phyloP scores from a whole-genome alignment of 2,888 invertebrate genomes.

The Cephonodes hylas region DNA sequence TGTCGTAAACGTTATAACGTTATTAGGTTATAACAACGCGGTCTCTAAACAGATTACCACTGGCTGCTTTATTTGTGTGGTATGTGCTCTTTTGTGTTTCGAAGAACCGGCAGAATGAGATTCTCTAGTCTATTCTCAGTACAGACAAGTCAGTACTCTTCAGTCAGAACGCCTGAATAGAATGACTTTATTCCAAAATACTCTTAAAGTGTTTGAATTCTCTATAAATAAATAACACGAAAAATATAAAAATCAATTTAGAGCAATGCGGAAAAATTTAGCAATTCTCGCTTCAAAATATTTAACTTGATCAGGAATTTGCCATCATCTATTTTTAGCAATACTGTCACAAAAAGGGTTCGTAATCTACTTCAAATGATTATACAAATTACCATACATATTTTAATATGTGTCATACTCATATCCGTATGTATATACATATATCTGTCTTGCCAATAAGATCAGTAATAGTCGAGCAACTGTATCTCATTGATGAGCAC shows the following conservation, averaged over 20 bases:
- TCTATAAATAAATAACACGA: neutral
- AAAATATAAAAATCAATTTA: neutral
- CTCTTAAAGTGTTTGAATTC: neutral
- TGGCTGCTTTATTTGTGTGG: constrained; percentile 20
- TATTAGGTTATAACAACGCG: constrained; percentile 38
- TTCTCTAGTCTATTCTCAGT: too few species aligned
- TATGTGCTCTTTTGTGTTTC: neutral
- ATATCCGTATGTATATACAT: too few species aligned
- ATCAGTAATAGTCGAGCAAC: too few species aligned
- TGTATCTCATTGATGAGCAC: too few species aligned
- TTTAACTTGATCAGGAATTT: neutral
- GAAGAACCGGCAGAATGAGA: too few species aligned
- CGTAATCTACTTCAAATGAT: too few species aligned
- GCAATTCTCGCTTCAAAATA: neutral
- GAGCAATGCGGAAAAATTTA: neutral
- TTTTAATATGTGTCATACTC: too few species aligned
- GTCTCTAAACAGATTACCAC: constrained; percentile 47
- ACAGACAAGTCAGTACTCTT: too few species aligned
- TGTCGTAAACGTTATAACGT: constrained; percentile 39
- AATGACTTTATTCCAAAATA: constrained; percentile 20
- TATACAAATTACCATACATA: too few species aligned
- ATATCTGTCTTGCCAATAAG: too few species aligned
- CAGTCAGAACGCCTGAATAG: too few species aligned
- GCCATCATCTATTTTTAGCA: neutral
- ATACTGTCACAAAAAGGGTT: too few species aligned